These are phyloP conservation scores for Seira musarum DNA, from an alignment of 2,888 invertebrate species.

Conservation along the genomic window DNA sequence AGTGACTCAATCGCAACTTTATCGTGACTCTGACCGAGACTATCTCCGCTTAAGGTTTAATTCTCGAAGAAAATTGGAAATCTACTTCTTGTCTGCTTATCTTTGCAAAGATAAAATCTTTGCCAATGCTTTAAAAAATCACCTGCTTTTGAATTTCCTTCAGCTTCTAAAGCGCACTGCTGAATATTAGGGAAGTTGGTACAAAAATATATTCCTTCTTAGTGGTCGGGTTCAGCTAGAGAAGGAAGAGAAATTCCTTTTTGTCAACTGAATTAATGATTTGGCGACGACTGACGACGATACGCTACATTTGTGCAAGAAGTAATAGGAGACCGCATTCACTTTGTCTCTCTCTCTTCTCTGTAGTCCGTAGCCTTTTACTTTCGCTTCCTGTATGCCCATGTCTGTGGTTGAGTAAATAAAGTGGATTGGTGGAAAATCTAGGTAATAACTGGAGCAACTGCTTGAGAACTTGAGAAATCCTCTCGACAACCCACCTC, in stretches of 20 bases:
- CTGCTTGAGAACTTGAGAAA: neutral
- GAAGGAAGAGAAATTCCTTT: conserved; percentile 4
- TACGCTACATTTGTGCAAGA: conserved; percentile 17
- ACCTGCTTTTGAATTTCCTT: neutral
- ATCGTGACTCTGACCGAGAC: conserved; percentile 17
- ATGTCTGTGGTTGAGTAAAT: conserved; percentile 9
- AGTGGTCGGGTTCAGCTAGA: neutral
- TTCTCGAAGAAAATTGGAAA: conserved; percentile 13
- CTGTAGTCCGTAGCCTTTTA: no score
- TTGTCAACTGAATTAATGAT: conserved; percentile 22
- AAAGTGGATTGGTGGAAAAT: conserved; percentile 12
- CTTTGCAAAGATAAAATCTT: neutral
- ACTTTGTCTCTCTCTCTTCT: neutral
- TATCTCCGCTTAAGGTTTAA: conserved; percentile 16
- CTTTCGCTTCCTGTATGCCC: neutral
- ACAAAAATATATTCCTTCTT: neutral
- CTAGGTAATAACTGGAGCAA: conserved; percentile 16
- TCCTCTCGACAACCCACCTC: neutral
- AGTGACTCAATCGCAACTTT: conserved; percentile 13
- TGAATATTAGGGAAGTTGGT: no score
- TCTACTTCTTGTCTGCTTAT: conserved; percentile 17
- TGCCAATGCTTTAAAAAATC: neutral
- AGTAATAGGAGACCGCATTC: conserved; percentile 4
- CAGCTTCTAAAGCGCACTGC: neutral
- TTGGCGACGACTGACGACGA: conserved; percentile 22